Evolutionary conservation across 2,888 invertebrate genomes (phyloP), one percentile per base, ranked within the genome.

Genomic region (Macropis europaea): DNA sequence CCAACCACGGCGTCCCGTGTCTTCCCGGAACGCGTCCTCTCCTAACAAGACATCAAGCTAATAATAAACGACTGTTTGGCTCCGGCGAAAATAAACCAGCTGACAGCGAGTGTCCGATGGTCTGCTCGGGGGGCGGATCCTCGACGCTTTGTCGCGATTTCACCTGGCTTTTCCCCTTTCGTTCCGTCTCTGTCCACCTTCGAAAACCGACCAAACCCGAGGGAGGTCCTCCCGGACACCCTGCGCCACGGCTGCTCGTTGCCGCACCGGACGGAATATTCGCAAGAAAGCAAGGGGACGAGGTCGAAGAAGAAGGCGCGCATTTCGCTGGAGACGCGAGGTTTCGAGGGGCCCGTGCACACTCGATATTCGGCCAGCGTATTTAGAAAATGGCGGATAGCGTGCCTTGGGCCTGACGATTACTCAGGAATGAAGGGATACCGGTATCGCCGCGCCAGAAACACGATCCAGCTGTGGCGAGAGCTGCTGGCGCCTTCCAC

Each of bases 391-490:
- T 86, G 86, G 85, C 86, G 85, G 83, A 80, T 84, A 79, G 71
- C 76, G 74, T 81, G 86, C 87, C 86, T 85, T 85, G 83, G 84
- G 86, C 84, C 82, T 79, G 84, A 81, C 87, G 88, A 89, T 89
- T 89, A 89, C 88, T 85, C 83, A 87, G 89, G 89, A 89, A 89
- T 89, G 89, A 89, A 86, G 88, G 86, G 86, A 88, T 87, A 88
- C 88, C 88, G 87, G 88, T 88, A 88, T 88, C 84, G 86, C 86
- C 85, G 76, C 69, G 63, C 76, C 66, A 75, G 81, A 74, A 83
- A 81, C 83, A 75, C 82, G 81, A 75, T 69, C 82, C 81, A 81
- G 84, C 82, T 82, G 82, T 82, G 77, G 67, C 70, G 59, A 59
- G 73, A 81, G 79, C 76, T 82, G 80, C 81, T 79, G 82, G 78